Evolutionary conservation across 2,888 invertebrate species (phyloP).

Genomic region (Mamestra brassicae): DNA sequence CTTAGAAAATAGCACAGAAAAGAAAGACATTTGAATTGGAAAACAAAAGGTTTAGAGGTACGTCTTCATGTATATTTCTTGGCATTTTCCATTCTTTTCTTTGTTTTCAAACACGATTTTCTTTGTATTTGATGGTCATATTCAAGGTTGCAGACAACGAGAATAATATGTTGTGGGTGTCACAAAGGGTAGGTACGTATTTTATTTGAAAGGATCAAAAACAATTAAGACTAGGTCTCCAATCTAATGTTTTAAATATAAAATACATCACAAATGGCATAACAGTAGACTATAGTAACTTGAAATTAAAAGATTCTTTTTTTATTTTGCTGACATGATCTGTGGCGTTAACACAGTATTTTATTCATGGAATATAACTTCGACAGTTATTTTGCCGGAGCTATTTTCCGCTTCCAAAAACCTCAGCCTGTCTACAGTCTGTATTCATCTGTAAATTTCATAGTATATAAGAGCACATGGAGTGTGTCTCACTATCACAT

Average conservation of each 20-base stretch:
- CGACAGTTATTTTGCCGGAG: too few species aligned
- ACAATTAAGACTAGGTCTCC: too few species aligned
- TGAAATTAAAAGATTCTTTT: too few species aligned
- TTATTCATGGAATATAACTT: too few species aligned
- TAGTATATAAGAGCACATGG: not conserved
- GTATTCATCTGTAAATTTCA: not conserved
- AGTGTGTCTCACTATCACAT: slow-evolving; percentile 40
- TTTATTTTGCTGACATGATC: too few species aligned
- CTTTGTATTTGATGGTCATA: not conserved
- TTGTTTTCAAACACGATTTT: slow-evolving; percentile 5
- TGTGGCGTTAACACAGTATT: too few species aligned
- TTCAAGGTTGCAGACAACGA: not conserved
- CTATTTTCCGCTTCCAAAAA: not conserved
- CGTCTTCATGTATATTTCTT: not conserved
- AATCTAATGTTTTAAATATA: too few species aligned
- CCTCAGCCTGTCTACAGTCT: not conserved
- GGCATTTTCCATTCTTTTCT: not conserved
- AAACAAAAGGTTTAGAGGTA: slow-evolving; percentile 3
- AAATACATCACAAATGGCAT: too few species aligned
- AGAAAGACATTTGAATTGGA: slow-evolving; percentile 23
- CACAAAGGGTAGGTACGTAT: not conserved
- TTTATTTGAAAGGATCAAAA: too few species aligned
- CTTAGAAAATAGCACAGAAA: slow-evolving; percentile 19
- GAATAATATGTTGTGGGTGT: not conserved
- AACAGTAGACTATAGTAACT: too few species aligned